Percentiles rank a stretch among this genome's conserved stretches.
These are phyloP conservation scores for Daphoenositta chrysoptera DNA, from an alignment of 2,113 vertebrate genomes.

Conservation along the genomic window DNA sequence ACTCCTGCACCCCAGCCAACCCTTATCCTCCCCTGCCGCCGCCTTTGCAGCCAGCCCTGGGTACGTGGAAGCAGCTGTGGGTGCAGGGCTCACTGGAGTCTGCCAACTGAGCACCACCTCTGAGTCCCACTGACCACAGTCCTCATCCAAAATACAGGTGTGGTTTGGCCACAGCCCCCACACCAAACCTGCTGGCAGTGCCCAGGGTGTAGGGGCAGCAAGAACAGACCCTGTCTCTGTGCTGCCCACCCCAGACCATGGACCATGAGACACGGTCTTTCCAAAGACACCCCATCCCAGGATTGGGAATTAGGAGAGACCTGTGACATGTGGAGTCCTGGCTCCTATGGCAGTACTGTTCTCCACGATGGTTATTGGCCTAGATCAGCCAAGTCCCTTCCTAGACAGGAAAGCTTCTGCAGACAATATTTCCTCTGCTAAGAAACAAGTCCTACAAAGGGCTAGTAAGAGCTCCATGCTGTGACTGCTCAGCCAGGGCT, in stretches of 20 bases:
- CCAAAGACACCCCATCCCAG: neutral
- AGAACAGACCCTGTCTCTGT: neutral
- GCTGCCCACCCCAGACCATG: neutral
- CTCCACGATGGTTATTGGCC: neutral
- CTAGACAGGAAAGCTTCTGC: neutral
- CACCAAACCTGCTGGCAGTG: neutral
- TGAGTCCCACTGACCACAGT: neutral
- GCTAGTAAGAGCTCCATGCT: neutral
- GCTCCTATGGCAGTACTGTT: neutral
- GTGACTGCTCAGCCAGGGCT: neutral
- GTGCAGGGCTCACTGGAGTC: neutral
- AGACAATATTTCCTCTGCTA: neutral
- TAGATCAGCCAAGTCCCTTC: neutral
- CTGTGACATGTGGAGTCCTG: neutral
- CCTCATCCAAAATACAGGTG: neutral
- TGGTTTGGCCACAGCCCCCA: neutral
- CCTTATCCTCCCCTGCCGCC: accelerated
- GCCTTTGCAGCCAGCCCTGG: neutral
- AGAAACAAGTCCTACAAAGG: neutral
- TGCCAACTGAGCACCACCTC: accelerated
- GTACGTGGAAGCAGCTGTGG: neutral
- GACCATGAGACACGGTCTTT: neutral
- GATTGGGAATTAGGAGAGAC: accelerated
- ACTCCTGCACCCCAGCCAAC: neutral
- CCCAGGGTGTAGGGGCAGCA: accelerated